Base-by-base conservation (phyloP, 2,113 vertebrate species). In the Pachycephala philippinensis region DNA sequence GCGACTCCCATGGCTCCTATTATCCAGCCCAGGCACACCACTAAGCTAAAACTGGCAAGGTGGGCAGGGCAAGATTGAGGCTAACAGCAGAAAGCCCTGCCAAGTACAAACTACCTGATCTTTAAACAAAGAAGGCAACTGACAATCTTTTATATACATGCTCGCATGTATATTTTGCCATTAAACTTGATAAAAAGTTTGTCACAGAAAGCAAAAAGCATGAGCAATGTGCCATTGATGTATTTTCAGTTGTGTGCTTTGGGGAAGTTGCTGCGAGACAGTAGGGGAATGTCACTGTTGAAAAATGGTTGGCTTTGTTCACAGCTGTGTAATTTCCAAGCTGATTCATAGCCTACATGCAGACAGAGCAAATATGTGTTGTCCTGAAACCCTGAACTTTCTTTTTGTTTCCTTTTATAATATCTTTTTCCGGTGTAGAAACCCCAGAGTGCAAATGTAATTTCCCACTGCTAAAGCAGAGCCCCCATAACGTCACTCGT, bases 381-480 rank as follows among this genome's bases (percentile, higher is more conserved):
- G 71, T 96, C 82, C 91, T 92, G 70, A 90, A 97, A 97, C 56
- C 59, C 69, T 72, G 35, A 95, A 93, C 42, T 95, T 88, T 95
- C 61, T 66, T 83, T 82, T 95, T 81, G 50, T 95, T 98, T 95
- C 77, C 77, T 70, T 97, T 91, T 78, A 95, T 85, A 92, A 90
- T 71, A 61, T 52, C 49, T 78, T 71, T 94, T 92, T 69, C 49
- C 95, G 87, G 69, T 10, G 27, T 15, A 92, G 92, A 72, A 97
- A 94, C 72, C 91, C 92, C 76, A 68, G 94, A 96, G 95, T 90
- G 94, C 81, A 97, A 97, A 97, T 89, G 65, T 93, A 93, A 93
- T 96, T 97, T 98, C 93, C 95, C 91, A 86, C 35, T 92, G 93
- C 89, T 89, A 94, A 92, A 95, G 45, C n/a, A 94, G 86, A 93